These are phyloP conservation scores for Augochlora pura DNA, from an alignment of 1,140 invertebrate species.

Conservation along the genomic window DNA sequence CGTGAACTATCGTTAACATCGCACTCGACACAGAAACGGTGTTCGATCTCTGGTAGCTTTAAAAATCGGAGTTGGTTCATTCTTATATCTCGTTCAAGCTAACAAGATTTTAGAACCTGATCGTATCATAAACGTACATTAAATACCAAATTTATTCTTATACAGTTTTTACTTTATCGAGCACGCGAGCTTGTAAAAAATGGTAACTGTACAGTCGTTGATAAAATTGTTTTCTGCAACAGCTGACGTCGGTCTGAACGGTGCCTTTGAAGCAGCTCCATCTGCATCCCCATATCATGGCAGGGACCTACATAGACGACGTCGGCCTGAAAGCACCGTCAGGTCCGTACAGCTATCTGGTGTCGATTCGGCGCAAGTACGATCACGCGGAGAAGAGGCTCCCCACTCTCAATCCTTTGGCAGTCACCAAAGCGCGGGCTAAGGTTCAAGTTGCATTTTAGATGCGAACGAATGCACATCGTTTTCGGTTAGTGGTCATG, in stretches of 20 bases:
- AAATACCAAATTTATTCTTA: too few relatives aligned
- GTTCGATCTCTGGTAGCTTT: too few relatives aligned
- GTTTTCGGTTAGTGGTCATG: slow-evolving; percentile 69
- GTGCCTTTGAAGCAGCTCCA: too few relatives aligned
- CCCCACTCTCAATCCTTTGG: slow-evolving; percentile 33
- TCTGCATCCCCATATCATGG: neutral
- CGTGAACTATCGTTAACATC: too few relatives aligned
- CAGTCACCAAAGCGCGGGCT: slow-evolving; percentile 73
- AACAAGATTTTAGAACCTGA: too few relatives aligned
- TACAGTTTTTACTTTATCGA: too few relatives aligned
- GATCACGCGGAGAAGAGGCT: neutral
- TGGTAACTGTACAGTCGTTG: neutral
- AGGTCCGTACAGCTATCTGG: slow-evolving; percentile 1
- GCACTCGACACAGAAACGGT: too few relatives aligned
- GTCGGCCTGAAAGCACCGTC: neutral
- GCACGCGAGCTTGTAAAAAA: too few relatives aligned
- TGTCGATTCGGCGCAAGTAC: neutral
- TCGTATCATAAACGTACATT: too few relatives aligned
- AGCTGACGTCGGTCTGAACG: neutral
- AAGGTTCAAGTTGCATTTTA: slow-evolving; percentile 78
- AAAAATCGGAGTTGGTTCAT: too few relatives aligned
- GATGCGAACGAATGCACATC: slow-evolving; percentile 77
- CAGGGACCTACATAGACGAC: neutral
- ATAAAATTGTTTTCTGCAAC: neutral
- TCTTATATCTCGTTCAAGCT: too few relatives aligned